A percentile compares a stretch with the other conserved stretches of the same genome.
phyloP scores from a whole-genome alignment of 1,140 invertebrate species.

The Monochamus saltuarius region DNA sequence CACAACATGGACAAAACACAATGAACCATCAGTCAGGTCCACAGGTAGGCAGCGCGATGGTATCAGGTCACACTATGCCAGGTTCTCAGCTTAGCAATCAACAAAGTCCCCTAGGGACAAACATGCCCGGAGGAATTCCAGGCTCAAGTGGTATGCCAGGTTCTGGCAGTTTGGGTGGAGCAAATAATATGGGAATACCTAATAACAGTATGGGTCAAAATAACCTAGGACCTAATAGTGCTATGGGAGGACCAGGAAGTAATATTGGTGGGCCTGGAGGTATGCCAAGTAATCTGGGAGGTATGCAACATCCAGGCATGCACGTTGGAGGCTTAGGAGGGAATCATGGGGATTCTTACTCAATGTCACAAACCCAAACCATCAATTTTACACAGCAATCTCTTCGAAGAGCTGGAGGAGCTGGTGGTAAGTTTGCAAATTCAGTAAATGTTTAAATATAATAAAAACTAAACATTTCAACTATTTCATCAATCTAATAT shows the following conservation, averaged over 20 bases:
- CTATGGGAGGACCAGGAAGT: conserved; percentile 5
- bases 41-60: conserved; percentile 4
- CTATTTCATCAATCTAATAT: no score
- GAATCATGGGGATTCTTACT: conserved; percentile 60
- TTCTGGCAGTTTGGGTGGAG: conserved; percentile 3
- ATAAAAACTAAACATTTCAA: no score
- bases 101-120: conserved; percentile 39
- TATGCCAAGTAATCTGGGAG: conserved; percentile 25
- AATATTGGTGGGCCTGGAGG: conserved; percentile 22
- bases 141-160: conserved; percentile 14
- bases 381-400: conserved; percentile 81
- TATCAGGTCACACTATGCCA: background rate
- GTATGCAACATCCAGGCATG: conserved; percentile 29
- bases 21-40: conserved; percentile 1
- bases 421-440: conserved; percentile 27
- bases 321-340: conserved; percentile 28
- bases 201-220: conserved; percentile 13
- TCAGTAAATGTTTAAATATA: no score
- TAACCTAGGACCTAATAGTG: conserved; percentile 14
- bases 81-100: conserved; percentile 24
- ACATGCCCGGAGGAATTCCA: conserved; percentile 24
- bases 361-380: conserved; percentile 76
- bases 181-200: conserved; percentile 5
- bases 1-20: conserved; percentile 5
- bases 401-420: conserved; percentile 53